These are phyloP conservation scores for Amblyornis subalaris DNA, from an alignment of 2,113 vertebrate genomes.

Conservation along the genomic window DNA sequence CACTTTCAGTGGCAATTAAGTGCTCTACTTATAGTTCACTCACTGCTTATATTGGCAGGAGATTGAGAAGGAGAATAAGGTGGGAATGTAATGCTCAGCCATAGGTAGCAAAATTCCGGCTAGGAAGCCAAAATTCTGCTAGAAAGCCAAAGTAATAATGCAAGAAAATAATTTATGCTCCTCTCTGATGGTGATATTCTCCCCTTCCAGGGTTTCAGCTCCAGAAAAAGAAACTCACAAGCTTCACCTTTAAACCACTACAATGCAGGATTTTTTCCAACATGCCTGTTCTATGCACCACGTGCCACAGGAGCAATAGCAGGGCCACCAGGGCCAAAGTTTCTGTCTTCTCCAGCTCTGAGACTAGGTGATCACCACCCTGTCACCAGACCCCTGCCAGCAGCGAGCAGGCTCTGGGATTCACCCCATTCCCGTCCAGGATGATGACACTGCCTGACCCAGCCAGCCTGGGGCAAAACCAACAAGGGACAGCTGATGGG, in stretches of 20 bases:
- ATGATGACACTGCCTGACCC: fast-evolving
- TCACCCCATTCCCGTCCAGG: neutral
- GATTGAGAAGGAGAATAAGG: neutral
- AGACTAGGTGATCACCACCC: no score
- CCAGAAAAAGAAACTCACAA: neutral
- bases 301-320: fast-evolving
- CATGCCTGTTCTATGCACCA: neutral
- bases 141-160: neutral
- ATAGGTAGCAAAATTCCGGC: neutral
- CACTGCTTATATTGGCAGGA: neutral
- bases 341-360: neutral
- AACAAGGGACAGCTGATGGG: neutral
- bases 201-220: neutral
- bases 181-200: neutral
- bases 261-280: fast-evolving
- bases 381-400: neutral
- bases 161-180: neutral
- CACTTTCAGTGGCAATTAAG: neutral
- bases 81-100: neutral
- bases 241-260: neutral
- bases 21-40: neutral
- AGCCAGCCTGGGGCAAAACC: neutral
- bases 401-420: neutral
- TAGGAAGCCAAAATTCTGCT: neutral
- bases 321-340: fast-evolving